Evolutionary conservation across 1,140 invertebrate genomes (phyloP), one percentile per base, ranked within the genome.

Genomic region (Prorops nasuta): DNA sequence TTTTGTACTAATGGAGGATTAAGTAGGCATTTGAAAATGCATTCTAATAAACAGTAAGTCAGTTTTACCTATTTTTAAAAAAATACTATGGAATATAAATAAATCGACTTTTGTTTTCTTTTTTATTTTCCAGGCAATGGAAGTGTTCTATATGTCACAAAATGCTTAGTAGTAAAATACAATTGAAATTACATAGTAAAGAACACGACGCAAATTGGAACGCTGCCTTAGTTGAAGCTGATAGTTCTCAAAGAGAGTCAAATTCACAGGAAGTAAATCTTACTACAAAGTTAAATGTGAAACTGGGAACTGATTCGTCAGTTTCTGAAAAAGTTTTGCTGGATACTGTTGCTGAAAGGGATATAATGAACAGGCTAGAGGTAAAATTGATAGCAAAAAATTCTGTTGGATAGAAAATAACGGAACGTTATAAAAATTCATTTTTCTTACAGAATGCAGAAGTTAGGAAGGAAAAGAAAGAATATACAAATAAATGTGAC

Each of bases 311-410:
- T 0, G 69, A 65, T 16, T 49, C 67, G 1, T 61, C 76, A 4
- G 56, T 83, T 2, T 83, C 81, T 0, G 77, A 83, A 46, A 80
- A 77, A 59, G 73, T 83, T 14, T 61, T 83, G 1, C 60, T 80
- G 28, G 80, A 81, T n/a, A 79, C 67, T 3, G 60, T 67, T 10
- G 65, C 67, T 1, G 71, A 76, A 21, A 64, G 45, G 7, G 60
- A 70, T 12, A 59, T 59, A n/a, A 64, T 73, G 40, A 68, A 68
- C 35, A 37, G 31, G 6, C 17, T 35, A 3, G 18, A 55, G n/a
- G 62, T 28, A 28, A 28, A n/a, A n/a, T n/a, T n/a, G n/a, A n/a
- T n/a, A n/a, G n/a, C n/a, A n/a, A n/a, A n/a, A n/a, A n/a, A n/a
- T n/a, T n/a, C n/a, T n/a, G n/a, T n/a, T n/a, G n/a, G n/a, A n/a